phyloP scores from a whole-genome alignment of 2,113 vertebrate species.

The Felis chaus region DNA sequence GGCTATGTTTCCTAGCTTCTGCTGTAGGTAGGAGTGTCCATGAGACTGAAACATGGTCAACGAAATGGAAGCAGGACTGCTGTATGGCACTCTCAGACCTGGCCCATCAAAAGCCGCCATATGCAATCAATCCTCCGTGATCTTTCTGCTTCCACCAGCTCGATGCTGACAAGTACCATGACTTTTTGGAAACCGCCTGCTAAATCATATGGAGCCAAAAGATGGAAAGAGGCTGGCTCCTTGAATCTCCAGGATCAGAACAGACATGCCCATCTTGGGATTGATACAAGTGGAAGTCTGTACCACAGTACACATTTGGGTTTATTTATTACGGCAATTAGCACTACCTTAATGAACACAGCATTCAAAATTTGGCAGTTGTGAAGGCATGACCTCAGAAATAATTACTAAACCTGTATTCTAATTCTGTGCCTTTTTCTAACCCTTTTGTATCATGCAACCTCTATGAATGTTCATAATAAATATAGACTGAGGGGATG shows the following conservation, averaged over 20 bases:
- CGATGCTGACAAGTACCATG: neutral
- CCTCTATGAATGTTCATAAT: neutral
- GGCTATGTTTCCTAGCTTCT: neutral
- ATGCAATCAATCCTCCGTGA: rapidly evolving
- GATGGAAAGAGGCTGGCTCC: neutral
- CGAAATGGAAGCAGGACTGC: neutral
- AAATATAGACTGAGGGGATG: neutral
- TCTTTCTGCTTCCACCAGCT: neutral
- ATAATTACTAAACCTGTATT: neutral
- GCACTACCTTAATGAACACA: neutral
- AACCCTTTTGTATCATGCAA: neutral
- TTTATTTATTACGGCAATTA: neutral
- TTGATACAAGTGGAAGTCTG: neutral
- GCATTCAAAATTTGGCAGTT: neutral
- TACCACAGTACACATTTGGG: neutral
- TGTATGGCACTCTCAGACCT: neutral
- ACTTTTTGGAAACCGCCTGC: neutral
- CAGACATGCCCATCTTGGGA: rapidly evolving
- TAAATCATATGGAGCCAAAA: neutral
- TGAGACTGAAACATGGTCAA: neutral
- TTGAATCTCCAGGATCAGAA: neutral
- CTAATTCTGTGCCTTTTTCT: neutral
- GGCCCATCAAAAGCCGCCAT: neutral
- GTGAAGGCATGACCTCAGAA: neutral
- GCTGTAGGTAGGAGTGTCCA: neutral